A percentile compares a stretch with the other conserved stretches of the same genome.
phyloP scores from a whole-genome alignment of 2,113 vertebrate species.

The Phoenicopterus ruber region DNA sequence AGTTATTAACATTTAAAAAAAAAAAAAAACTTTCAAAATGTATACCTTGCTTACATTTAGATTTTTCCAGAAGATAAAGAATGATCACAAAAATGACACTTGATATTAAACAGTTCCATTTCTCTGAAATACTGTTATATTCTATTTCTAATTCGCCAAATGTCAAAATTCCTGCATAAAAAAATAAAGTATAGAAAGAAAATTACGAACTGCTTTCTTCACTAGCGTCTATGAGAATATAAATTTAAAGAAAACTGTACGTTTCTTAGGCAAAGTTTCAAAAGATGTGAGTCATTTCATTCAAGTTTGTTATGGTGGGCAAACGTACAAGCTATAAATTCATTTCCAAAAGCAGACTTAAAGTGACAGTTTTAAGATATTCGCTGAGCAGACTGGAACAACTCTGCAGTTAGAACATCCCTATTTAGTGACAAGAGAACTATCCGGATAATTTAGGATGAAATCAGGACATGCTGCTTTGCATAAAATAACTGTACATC shows the following conservation, averaged over 20 bases:
- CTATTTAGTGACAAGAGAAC: not conserved
- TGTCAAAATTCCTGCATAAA: not conserved
- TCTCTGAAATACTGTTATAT: not conserved
- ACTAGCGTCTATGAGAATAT: not conserved
- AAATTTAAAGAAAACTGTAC: not conserved
- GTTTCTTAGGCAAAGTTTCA: not conserved
- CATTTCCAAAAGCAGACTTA: not conserved
- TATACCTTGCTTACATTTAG: not conserved
- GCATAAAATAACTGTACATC: not conserved
- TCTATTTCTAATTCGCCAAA: not conserved
- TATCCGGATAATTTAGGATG: not conserved
- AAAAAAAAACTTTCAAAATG: not conserved
- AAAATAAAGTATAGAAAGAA: not conserved
- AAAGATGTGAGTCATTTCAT: not conserved
- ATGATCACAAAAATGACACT: not conserved
- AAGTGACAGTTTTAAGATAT: not conserved
- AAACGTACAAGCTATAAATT: not conserved
- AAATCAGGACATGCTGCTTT: not conserved
- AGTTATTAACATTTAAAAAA: not conserved
- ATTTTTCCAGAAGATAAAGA: not conserved
- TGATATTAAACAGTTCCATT: not conserved
- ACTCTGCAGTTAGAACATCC: not conserved
- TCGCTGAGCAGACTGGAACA: not conserved
- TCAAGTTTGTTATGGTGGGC: not conserved
- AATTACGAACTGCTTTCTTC: not conserved